Conservation (phyloP, 2,113 vertebrate species). For the Chionomys nivalis region DNA sequence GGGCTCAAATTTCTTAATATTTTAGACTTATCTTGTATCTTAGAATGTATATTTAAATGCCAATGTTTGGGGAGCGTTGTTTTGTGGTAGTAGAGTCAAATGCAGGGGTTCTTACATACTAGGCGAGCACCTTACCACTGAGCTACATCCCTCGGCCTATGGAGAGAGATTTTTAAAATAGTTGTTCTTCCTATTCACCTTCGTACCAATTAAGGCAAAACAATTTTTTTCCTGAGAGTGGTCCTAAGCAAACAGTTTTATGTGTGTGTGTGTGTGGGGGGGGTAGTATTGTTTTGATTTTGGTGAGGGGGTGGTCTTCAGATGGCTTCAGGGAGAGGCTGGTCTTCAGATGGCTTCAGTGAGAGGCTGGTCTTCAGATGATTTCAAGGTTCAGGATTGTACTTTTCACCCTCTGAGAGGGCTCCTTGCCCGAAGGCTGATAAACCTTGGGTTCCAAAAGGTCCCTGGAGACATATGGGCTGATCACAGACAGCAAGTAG, state of each 20-base stretch:
- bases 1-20: not conserved
- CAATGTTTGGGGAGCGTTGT: not conserved
- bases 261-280: not conserved
- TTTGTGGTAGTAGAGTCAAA: not conserved
- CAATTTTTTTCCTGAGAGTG: not conserved
- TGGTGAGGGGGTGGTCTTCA: not conserved
- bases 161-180: not conserved
- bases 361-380: not conserved
- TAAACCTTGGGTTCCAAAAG: not conserved
- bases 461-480: not conserved
- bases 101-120: not conserved
- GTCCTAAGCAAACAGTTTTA: not conserved
- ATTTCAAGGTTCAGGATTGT: not conserved
- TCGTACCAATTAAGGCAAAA: not conserved
- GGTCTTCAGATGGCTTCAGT: not conserved
- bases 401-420: not conserved
- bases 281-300: too few relatives aligned
- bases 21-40: not conserved
- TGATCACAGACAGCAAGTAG: not conserved
- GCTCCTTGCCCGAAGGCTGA: not conserved
- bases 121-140: not conserved
- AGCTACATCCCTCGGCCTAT: not conserved
- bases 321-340: not conserved
- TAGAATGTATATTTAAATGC: not conserved
- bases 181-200: not conserved